Base-by-base conservation (phyloP, 2,113 vertebrate genomes). In the Solea solea region DNA sequence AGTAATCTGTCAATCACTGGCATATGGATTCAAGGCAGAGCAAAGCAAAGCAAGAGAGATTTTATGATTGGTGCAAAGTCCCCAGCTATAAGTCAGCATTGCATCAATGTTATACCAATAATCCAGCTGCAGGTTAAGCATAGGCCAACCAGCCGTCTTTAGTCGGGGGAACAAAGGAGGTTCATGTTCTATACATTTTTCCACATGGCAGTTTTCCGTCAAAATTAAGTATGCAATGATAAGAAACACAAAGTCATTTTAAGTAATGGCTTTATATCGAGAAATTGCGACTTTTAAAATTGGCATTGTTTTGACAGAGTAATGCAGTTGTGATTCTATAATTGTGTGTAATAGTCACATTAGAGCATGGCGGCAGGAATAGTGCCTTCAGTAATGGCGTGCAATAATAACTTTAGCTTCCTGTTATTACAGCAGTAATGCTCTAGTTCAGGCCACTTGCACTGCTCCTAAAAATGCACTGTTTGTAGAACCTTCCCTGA, bases 1-100 rank as follows among this genome's bases (percentile, higher is more conserved):
- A 28, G 80, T 72, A 75, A 88, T 87, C 82, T 87, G 91, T 91
- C 91, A 87, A 83, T 91, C 90, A 90, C 63, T 85, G 57, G 61
- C 60, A 49, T 46, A 50, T 40, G 69, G 64, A 87, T 89, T 88
- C 62, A 82, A 85, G 85, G 51, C 87, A 84, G 81, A 86, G 49
- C 50, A 45, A 45, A 45, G 9, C 39, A 61, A 74, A 40, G 66
- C 49, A 15, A 45, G 49, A 34, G 59, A 60, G 8, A 59, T 40
- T 12, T 51, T 21, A 14, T 56, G 81, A 87, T 85, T 80, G 78
- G 80, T 77, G 53, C 58, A 83, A 58, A 74, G 28, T 55, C 56
- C 13, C n/a, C 34, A 52, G 68, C 49, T n/a, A 49, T 58, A 53
- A 58, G 48, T 27, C 60, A 50, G 44, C 27, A 66, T 68, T 42